Percentiles rank a stretch among this genome's conserved stretches.
These are phyloP conservation scores for Furcifer pardalis DNA, from an alignment of 2,797 vertebrate species.

Conservation along the genomic window DNA sequence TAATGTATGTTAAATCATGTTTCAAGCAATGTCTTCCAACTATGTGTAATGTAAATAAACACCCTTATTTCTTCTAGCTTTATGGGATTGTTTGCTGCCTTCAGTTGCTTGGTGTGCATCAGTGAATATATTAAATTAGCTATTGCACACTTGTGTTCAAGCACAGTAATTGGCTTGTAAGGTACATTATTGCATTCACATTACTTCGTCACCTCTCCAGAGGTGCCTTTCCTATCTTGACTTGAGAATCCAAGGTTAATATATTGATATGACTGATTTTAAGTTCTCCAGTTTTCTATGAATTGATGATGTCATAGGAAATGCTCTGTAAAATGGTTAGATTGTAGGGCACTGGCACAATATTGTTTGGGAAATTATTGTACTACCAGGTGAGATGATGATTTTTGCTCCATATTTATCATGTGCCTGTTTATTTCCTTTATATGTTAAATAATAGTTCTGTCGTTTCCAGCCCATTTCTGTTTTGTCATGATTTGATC, in stretches of 20 bases:
- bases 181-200: conserved; percentile 68
- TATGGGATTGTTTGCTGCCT: conserved; percentile 68
- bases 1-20: conserved; percentile 1
- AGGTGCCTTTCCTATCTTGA: conserved; percentile 58
- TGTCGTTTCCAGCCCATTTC: conserved; percentile 31
- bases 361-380: conserved; percentile 53
- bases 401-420: conserved; percentile 55
- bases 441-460: conserved; percentile 52
- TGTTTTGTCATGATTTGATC: conserved; percentile 45
- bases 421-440: conserved; percentile 41
- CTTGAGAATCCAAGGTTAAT: conserved; percentile 66
- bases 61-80: conserved; percentile 69
- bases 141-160: conserved; percentile 66
- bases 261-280: conserved; percentile 47
- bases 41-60: conserved; percentile 35
- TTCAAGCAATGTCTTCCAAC: background rate
- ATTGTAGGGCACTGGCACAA: conserved; percentile 25
- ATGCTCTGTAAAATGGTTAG: conserved; percentile 15
- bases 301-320: background rate
- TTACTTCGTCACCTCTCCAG: conserved; percentile 55
- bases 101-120: conserved; percentile 68
- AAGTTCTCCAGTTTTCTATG: conserved; percentile 16
- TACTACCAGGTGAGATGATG: conserved; percentile 64
- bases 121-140: conserved; percentile 67
- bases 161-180: conserved; percentile 69